These are phyloP conservation scores for Percopsis omiscomaycus DNA, from an alignment of 2,797 vertebrate genomes.

Conservation along the genomic window DNA sequence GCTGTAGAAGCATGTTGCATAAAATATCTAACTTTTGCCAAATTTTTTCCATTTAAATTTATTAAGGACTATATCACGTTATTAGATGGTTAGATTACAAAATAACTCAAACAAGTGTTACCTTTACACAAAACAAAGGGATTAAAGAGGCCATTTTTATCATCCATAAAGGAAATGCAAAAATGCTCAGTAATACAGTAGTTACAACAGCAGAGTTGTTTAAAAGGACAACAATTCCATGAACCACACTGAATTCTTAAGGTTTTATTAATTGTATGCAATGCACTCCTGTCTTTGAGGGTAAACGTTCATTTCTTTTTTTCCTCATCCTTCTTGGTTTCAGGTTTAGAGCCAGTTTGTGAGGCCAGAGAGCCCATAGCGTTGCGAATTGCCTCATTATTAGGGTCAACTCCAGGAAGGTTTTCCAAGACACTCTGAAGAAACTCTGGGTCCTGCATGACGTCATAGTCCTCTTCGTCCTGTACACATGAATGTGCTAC, in stretches of 20 bases:
- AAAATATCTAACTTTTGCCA: constrained; percentile 9
- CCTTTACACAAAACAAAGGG: not conserved
- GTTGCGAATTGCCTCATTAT: constrained; percentile 95
- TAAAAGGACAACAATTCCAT: constrained; percentile 23
- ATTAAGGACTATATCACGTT: constrained; percentile 43
- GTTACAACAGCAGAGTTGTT: constrained; percentile 19
- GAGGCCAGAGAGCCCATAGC: constrained; percentile 92
- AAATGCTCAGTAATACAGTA: not conserved
- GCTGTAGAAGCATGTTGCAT: not conserved
- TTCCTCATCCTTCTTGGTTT: constrained; percentile 88
- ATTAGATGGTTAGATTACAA: no score
- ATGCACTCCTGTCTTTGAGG: constrained; percentile 13
- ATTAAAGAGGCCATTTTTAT: not conserved
- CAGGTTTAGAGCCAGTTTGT: constrained; percentile 79
- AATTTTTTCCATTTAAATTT: constrained; percentile 45
- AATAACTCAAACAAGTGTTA: constrained; percentile 3
- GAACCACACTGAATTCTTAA: constrained; percentile 46
- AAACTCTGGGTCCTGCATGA: constrained; percentile 97
- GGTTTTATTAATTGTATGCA: constrained; percentile 29
- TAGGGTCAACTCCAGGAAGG: constrained; percentile 92
- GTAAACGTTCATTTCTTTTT: constrained; percentile 73
- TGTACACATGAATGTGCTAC: constrained; percentile 23
- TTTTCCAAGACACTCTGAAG: constrained; percentile 96
- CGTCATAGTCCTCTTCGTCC: constrained; percentile 95
- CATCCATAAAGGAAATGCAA: not conserved